phyloP scores from a whole-genome alignment of 2,888 invertebrate genomes.

The Aphidoletes aphidimyza region DNA sequence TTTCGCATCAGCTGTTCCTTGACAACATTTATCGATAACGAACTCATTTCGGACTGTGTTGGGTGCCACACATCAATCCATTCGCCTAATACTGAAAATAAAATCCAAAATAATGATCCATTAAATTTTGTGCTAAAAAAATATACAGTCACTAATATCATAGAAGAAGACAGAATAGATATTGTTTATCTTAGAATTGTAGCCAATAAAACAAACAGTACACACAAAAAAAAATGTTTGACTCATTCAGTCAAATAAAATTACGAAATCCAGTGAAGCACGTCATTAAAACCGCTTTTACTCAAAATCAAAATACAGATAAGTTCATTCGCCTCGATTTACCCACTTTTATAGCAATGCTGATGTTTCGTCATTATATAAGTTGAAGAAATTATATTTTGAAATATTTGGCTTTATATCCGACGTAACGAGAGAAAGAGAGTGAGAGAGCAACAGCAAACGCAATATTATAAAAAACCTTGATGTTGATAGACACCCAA shows the following conservation, averaged over 20 bases:
- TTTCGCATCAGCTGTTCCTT: slow-evolving; percentile 9
- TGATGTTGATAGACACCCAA: not conserved
- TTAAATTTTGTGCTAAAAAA: too few species aligned
- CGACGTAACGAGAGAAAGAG: not conserved
- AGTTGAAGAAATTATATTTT: slow-evolving; percentile 22
- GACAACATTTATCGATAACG: slow-evolving; percentile 11
- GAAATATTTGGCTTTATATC: not conserved
- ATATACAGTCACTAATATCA: too few species aligned
- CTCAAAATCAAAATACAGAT: slow-evolving; percentile 21
- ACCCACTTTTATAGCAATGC: not conserved
- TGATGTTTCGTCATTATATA: not conserved
- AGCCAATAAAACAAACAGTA: not conserved
- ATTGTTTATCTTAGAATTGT: not conserved
- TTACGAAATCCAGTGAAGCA: not conserved
- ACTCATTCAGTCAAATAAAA: not conserved
- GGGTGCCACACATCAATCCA: slow-evolving; percentile 19
- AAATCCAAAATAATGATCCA: not conserved
- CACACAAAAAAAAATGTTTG: not conserved
- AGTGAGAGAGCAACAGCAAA: not conserved
- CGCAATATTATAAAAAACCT: not conserved
- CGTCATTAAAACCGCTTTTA: not conserved
- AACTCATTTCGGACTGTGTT: slow-evolving; percentile 24
- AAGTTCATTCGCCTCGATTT: slow-evolving; percentile 34
- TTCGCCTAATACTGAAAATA: not conserved
- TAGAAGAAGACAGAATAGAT: too few species aligned